These are phyloP conservation scores for Merodon equestris DNA, from an alignment of 2,888 invertebrate species.

Conservation along the genomic window DNA sequence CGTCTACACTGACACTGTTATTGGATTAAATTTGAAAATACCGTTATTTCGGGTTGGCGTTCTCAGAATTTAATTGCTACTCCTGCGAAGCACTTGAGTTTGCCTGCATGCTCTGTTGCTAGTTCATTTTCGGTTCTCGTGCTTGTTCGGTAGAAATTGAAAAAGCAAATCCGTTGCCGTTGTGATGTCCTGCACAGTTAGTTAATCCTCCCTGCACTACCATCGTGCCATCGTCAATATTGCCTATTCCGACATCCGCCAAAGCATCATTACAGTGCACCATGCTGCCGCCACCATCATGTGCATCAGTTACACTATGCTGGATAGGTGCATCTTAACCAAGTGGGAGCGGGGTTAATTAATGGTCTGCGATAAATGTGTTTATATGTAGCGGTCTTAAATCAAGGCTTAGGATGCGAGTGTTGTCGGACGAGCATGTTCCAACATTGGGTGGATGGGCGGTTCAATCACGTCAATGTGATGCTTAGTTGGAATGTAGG, in stretches of 20 bases:
- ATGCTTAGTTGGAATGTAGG: conserved; percentile 22
- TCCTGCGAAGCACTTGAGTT: conserved; percentile 43
- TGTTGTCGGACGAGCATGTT: conserved; percentile 11
- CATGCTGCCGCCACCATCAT: no score
- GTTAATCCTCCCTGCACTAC: conserved; percentile 31
- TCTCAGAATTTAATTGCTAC: conserved; percentile 66
- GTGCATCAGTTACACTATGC: no score
- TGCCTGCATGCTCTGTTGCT: conserved; percentile 5
- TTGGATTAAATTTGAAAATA: conserved; percentile 60
- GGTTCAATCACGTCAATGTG: conserved; percentile 19
- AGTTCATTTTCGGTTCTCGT: conserved; percentile 7
- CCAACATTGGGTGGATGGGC: background rate
- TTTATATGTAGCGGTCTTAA: conserved; percentile 55
- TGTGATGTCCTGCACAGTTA: conserved; percentile 60
- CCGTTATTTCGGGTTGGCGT: conserved; percentile 39
- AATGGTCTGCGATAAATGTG: conserved; percentile 65
- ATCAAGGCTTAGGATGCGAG: conserved; percentile 17
- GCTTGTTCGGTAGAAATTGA: conserved; percentile 54
- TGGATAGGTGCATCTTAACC: conserved; percentile 27
- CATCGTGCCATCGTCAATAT: no score
- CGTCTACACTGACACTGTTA: background rate
- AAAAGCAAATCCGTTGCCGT: conserved; percentile 58
- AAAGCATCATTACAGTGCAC: no score
- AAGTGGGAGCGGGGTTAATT: conserved; percentile 45
- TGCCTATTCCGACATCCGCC: no score